Evolutionary conservation across 2,888 invertebrate species (phyloP).

Genomic region (Xylocampa areola): DNA sequence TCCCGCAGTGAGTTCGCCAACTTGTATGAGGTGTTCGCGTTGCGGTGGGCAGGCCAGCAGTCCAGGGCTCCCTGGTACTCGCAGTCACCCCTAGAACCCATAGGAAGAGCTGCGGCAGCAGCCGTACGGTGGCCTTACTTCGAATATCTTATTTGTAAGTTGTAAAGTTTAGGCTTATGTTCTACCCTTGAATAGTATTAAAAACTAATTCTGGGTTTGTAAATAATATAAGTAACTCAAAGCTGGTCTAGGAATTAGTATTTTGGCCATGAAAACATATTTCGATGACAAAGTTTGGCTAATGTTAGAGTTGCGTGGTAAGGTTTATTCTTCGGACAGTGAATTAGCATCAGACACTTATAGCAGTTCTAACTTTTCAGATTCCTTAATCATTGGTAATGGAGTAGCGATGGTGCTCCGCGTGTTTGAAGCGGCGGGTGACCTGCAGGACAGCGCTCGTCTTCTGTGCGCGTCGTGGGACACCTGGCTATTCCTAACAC

Average conservation of each 20-base stretch:
- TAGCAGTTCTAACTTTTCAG: constrained; percentile 82
- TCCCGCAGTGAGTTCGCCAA: constrained; percentile 92
- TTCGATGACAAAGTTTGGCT: neutral
- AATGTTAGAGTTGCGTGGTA: no score
- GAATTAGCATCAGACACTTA: no score
- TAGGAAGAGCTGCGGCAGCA: constrained; percentile 90
- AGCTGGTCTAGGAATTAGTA: no score
- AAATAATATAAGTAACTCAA: no score
- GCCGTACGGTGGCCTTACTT: constrained; percentile 93
- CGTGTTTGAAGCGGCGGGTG: constrained; percentile 91
- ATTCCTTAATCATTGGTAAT: constrained; percentile 92
- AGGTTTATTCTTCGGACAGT: no score
- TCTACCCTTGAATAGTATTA: no score
- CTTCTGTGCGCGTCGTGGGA: constrained; percentile 94
- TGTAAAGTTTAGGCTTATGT: no score
- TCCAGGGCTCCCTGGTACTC: constrained; percentile 93
- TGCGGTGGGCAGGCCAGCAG: constrained; percentile 93
- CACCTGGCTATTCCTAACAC: constrained; percentile 92
- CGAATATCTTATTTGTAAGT: constrained; percentile 93
- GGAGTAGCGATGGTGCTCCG: constrained; percentile 93
- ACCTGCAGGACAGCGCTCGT: constrained; percentile 90
- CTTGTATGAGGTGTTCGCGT: constrained; percentile 91
- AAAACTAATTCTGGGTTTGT: no score
- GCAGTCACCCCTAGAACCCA: constrained; percentile 88
- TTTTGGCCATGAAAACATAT: no score